phyloP scores from a whole-genome alignment of 2,888 invertebrate genomes.

The Lepidonotus clava region DNA sequence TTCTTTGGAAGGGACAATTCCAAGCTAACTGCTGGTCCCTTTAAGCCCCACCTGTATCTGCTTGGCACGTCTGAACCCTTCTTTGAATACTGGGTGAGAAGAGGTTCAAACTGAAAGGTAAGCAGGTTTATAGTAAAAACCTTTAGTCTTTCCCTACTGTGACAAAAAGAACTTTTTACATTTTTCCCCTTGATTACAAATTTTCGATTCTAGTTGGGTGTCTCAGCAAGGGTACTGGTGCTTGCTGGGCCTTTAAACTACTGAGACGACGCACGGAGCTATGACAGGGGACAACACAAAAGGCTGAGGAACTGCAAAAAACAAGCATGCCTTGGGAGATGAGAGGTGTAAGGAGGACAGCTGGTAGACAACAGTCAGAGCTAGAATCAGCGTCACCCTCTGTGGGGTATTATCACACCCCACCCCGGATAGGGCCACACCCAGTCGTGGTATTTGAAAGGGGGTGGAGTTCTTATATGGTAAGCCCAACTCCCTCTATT shows the following conservation, averaged over 20 bases:
- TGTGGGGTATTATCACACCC: not conserved
- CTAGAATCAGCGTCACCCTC: not conserved
- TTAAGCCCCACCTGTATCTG: not conserved
- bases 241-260: too few relatives aligned
- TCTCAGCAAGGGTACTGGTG: too few relatives aligned
- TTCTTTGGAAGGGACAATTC: too few relatives aligned
- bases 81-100: not conserved
- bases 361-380: not conserved
- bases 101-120: not conserved
- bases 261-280: not conserved
- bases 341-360: slow-evolving; percentile 8
- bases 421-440: not conserved
- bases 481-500: too few relatives aligned
- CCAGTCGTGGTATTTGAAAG: too few relatives aligned
- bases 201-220: too few relatives aligned
- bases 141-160: slow-evolving; percentile 1
- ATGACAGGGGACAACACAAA: slow-evolving; percentile 45
- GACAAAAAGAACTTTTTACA: not conserved
- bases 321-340: slow-evolving; percentile 5
- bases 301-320: slow-evolving; percentile 9
- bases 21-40: too few relatives aligned
- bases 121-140: not conserved
- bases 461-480: too few relatives aligned
- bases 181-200: too few relatives aligned
- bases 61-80: not conserved